These are phyloP conservation scores for Drosophila ustulata DNA, from an alignment of 2,888 invertebrate genomes.

Conservation along the genomic window DNA sequence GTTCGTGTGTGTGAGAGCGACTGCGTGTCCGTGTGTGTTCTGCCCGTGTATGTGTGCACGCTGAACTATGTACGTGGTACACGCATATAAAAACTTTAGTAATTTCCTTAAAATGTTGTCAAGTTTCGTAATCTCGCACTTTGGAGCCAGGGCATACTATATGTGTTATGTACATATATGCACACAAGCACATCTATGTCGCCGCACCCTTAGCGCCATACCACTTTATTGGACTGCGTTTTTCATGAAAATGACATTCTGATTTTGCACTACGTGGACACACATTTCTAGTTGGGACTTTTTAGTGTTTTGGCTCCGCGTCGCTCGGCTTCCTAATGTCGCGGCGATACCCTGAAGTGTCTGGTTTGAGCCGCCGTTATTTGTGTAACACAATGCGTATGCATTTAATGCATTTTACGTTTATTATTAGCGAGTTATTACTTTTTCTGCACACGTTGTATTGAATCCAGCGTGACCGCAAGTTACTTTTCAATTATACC, in stretches of 20 bases:
- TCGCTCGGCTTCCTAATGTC: slow-evolving; percentile 11
- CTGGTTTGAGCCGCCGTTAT: slow-evolving; percentile 15
- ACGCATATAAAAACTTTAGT: slow-evolving; percentile 65
- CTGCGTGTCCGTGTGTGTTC: slow-evolving; percentile 4
- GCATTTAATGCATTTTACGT: slow-evolving; percentile 46
- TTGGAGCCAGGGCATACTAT: slow-evolving; percentile 49
- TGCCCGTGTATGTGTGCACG: slow-evolving; percentile 28
- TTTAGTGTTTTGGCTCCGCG: slow-evolving; percentile 28
- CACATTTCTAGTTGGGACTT: slow-evolving; percentile 50
- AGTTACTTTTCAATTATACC: not conserved
- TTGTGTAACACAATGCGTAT: slow-evolving; percentile 38
- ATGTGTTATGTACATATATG: slow-evolving; percentile 1
- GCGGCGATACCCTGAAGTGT: slow-evolving; percentile 12
- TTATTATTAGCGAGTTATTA: slow-evolving; percentile 62
- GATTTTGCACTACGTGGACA: slow-evolving; percentile 74
- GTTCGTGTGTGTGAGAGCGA: slow-evolving; percentile 16
- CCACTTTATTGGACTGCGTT: slow-evolving; percentile 46
- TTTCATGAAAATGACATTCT: slow-evolving; percentile 51
- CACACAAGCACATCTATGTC: slow-evolving; percentile 35
- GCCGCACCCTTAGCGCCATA: slow-evolving; percentile 65
- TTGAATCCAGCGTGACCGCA: slow-evolving; percentile 47
- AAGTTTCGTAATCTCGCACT: slow-evolving; percentile 69
- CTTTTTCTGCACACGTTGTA: slow-evolving; percentile 72
- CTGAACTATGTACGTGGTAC: slow-evolving; percentile 73
- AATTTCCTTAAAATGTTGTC: slow-evolving; percentile 53